A percentile compares a stretch with the other conserved stretches of the same genome.
phyloP scores from a whole-genome alignment of 2,888 invertebrate species.

The Mimumesa dahlbomi region DNA sequence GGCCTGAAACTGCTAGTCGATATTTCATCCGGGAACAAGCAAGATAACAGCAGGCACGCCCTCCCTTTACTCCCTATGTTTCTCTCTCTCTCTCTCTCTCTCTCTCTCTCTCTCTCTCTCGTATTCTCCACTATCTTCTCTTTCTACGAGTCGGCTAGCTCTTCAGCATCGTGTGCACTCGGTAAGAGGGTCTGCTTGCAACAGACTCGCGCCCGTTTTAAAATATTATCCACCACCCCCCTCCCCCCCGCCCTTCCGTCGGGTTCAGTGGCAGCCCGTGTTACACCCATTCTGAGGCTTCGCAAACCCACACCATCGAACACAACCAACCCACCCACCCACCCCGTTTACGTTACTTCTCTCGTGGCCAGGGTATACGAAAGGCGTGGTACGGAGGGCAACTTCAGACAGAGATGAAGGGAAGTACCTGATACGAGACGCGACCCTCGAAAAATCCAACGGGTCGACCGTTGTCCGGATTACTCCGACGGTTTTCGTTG shows the following conservation, averaged over 20 bases:
- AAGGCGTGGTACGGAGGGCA: constrained; percentile 19
- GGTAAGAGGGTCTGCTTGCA: constrained; percentile 61
- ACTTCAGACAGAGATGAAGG: constrained; percentile 30
- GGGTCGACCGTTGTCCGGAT: constrained; percentile 45
- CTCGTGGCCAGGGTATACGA: no score
- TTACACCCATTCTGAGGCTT: constrained; percentile 62
- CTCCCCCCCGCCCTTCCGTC: no score
- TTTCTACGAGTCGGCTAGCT: constrained; percentile 53
- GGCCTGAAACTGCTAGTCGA: constrained; percentile 73
- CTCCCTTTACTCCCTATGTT: constrained; percentile 60
- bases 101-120: constrained; percentile 24
- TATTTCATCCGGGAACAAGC: constrained; percentile 78
- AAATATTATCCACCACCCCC: constrained; percentile 63
- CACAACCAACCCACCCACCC: no score
- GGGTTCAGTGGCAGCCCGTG: constrained; percentile 51
- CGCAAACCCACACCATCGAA: no score
- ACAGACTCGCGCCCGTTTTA: constrained; percentile 64
- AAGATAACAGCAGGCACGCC: constrained; percentile 75
- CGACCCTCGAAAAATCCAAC: constrained; percentile 50
- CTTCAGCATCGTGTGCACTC: constrained; percentile 57
- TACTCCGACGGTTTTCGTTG: constrained; percentile 20
- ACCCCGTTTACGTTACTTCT: no score
- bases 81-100: constrained; percentile 54
- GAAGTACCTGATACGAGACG: constrained; percentile 25
- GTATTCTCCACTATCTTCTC: constrained; percentile 36